These are phyloP conservation scores for Cephus spinipes DNA, from an alignment of 2,888 invertebrate genomes.

Conservation along the genomic window DNA sequence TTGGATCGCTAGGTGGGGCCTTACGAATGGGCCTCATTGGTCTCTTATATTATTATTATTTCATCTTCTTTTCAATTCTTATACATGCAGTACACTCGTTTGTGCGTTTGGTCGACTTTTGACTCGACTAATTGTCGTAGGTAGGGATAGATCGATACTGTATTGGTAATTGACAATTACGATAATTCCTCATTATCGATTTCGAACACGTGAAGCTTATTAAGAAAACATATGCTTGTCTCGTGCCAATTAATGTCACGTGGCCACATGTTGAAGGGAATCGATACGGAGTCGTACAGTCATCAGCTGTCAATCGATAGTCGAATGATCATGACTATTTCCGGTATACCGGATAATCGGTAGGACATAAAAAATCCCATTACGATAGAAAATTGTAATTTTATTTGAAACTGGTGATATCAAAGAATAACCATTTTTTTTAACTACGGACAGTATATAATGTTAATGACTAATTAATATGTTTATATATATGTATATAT, in stretches of 20 bases:
- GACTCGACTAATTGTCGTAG: not conserved
- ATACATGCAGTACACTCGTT: not conserved
- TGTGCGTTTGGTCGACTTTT: not conserved
- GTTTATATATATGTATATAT: not conserved
- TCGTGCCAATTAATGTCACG: not conserved
- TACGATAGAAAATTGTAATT: not conserved
- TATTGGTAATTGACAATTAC: not conserved
- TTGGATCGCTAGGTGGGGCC: not conserved
- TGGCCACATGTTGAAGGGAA: not conserved
- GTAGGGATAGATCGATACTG: not conserved
- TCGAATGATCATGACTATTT: not conserved
- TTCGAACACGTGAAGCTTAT: not conserved
- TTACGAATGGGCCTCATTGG: not conserved
- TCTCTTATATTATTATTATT: not conserved
- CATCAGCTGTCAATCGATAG: not conserved
- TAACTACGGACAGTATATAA: not conserved
- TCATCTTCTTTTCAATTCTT: not conserved
- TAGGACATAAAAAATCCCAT: not conserved
- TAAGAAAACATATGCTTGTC: not conserved
- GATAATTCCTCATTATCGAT: not conserved
- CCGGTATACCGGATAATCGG: not conserved
- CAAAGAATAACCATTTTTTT: not conserved
- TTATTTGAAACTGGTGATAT: not conserved
- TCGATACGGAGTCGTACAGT: not conserved
- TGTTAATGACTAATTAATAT: not conserved